Percentiles rank a stretch among this genome's conserved stretches.
Evolutionary conservation across 2,888 invertebrate species (phyloP).

Genomic region (Trissolcus japonicus): DNA sequence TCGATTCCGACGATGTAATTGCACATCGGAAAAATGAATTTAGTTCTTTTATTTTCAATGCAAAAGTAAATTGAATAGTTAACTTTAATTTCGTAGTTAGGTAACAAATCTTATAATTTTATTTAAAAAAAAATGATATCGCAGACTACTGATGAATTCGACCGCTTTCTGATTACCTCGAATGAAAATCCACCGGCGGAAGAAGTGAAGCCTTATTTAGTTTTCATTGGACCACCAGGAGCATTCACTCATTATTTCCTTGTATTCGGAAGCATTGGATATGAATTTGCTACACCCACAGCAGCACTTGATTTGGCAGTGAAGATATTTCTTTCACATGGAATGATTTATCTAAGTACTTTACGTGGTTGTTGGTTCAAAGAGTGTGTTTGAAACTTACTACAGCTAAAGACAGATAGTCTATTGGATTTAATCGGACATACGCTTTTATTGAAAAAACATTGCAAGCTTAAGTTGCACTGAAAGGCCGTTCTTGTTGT

Average conservation of each 20-base stretch:
- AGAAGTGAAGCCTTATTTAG: conserved; percentile 2
- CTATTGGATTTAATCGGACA: neutral
- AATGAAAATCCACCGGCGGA: neutral
- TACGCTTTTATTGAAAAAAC: neutral
- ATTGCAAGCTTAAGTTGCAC: neutral
- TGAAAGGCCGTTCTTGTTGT: too few relatives aligned
- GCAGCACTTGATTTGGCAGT: neutral
- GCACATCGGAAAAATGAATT: conserved; percentile 7
- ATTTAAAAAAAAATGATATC: too few relatives aligned
- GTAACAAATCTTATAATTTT: neutral
- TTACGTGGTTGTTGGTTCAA: neutral
- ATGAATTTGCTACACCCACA: conserved; percentile 5
- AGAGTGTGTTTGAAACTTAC: neutral
- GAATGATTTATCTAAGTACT: conserved; percentile 4
- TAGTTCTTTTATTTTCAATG: neutral
- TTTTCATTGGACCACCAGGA: neutral
- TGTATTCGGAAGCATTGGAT: conserved; percentile 1
- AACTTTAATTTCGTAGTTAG: neutral
- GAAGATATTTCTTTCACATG: neutral
- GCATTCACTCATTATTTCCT: conserved; percentile 9
- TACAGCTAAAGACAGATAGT: conserved; percentile 2
- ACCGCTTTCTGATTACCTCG: neutral
- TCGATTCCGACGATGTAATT: conserved; percentile 4
- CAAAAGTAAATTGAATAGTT: conserved; percentile 2
- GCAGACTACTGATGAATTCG: neutral